Conservation (phyloP, 2,797 vertebrate genomes). For the Salarias fasciatus region DNA sequence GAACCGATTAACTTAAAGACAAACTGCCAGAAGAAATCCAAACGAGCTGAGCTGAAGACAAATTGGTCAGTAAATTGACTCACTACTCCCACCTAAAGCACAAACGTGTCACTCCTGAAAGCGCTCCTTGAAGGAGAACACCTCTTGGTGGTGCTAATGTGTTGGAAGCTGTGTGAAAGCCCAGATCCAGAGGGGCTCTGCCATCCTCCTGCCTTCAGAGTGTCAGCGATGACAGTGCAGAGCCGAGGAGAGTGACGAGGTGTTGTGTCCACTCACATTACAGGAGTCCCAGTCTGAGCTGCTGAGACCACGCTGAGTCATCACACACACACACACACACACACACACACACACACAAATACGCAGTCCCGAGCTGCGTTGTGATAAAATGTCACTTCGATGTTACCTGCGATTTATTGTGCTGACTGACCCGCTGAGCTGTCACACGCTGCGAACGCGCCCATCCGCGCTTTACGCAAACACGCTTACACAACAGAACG, state of each 20-base stretch:
- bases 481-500: slow-evolving; percentile 26
- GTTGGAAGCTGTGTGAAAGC: no score
- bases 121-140: no score
- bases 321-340: slow-evolving; percentile 19
- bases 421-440: slow-evolving; percentile 36
- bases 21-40: no score
- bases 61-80: no score
- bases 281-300: slow-evolving; percentile 51
- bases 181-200: no score
- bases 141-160: no score
- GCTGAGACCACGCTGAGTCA: slow-evolving; percentile 64
- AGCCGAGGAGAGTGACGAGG: slow-evolving; percentile 30
- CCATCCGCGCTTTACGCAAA: neutral
- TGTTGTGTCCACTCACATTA: slow-evolving; percentile 52
- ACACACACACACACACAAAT: slow-evolving; percentile 6
- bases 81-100: no score
- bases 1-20: no score
- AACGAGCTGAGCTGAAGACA: no score
- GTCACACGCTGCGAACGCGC: neutral
- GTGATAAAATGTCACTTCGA: slow-evolving; percentile 17
- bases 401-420: slow-evolving; percentile 14
- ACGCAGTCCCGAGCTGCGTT: slow-evolving; percentile 21
- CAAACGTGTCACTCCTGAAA: no score
- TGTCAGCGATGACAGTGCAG: slow-evolving; percentile 37
- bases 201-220: slow-evolving; percentile 23